These are phyloP conservation scores for Dendrophyllia cribrosa DNA, from an alignment of 64 coral and sea anemone genomes.

Conservation along the genomic window DNA sequence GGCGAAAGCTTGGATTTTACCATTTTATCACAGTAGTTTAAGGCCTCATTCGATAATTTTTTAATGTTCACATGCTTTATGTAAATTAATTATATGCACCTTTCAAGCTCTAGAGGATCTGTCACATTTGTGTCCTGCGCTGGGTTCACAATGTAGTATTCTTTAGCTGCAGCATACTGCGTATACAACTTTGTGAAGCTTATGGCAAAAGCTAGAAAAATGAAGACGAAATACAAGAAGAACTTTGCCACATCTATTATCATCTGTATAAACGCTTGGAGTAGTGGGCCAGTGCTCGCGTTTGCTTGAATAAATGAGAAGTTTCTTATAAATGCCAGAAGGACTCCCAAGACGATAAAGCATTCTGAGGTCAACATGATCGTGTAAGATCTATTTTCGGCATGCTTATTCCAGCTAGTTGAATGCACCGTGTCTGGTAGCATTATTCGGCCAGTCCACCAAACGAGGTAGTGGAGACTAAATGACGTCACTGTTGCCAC, in stretches of 20 bases:
- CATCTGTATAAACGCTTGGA: neutral
- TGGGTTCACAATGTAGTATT: neutral
- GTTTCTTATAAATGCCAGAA: neutral
- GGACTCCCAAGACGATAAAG: neutral
- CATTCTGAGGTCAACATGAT: neutral
- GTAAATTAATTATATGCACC: too few relatives aligned
- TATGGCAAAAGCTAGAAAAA: conserved; percentile 9
- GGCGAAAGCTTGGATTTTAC: conserved; percentile 27
- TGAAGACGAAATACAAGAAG: conserved; percentile 20
- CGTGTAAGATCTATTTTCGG: neutral
- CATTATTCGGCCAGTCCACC: neutral
- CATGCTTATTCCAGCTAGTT: neutral
- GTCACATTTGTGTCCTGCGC: too few relatives aligned
- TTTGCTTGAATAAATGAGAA: conserved; percentile 28
- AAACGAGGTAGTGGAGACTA: neutral
- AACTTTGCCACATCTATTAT: conserved; percentile 14
- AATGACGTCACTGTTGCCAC: neutral
- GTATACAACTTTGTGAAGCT: conserved; percentile 19
- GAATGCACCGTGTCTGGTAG: neutral
- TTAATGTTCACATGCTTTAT: too few relatives aligned
- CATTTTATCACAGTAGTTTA: too few relatives aligned
- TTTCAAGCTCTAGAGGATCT: too few relatives aligned
- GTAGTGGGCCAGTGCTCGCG: neutral
- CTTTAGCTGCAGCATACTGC: neutral
- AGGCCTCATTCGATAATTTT: too few relatives aligned